These are phyloP conservation scores for Drosophila acutilabella DNA, from an alignment of 2,888 invertebrate genomes.

Conservation along the genomic window DNA sequence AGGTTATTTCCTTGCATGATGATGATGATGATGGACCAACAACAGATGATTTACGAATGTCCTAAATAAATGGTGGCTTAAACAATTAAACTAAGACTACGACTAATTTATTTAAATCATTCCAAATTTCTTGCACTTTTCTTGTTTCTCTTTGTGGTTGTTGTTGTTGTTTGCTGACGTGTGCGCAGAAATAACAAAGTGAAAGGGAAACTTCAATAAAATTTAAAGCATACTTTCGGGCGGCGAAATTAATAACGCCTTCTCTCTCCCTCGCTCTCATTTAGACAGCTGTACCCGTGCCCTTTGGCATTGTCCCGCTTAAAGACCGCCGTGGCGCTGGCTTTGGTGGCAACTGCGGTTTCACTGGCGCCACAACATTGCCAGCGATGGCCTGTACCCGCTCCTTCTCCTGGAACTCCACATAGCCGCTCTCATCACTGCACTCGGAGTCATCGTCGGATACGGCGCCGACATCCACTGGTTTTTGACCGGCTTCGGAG, in stretches of 20 bases:
- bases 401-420: slow-evolving; percentile 88
- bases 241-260: slow-evolving; percentile 12
- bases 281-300: slow-evolving; percentile 63
- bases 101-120: slow-evolving; percentile 45
- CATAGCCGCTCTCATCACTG: slow-evolving; percentile 96
- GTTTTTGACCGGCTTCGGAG: slow-evolving; percentile 21
- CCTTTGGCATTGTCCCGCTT: slow-evolving; percentile 32
- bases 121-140: slow-evolving; percentile 64
- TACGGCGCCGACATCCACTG: slow-evolving; percentile 23
- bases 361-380: slow-evolving; percentile 30
- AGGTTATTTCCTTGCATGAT: slow-evolving; percentile 59
- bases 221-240: slow-evolving; percentile 61
- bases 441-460: slow-evolving; percentile 89
- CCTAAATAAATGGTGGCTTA: slow-evolving; percentile 26
- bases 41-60: slow-evolving; percentile 60
- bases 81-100: slow-evolving; percentile 54
- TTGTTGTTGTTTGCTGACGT: slow-evolving; percentile 24
- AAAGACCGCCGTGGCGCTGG: slow-evolving; percentile 78
- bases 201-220: slow-evolving; percentile 23
- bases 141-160: slow-evolving; percentile 19
- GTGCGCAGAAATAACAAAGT: slow-evolving; percentile 74
- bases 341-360: slow-evolving; percentile 71
- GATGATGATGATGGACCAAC: slow-evolving; percentile 59
- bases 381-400: slow-evolving; percentile 40
- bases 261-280: slow-evolving; percentile 1